These are phyloP conservation scores for Ursus arctos DNA, from an alignment of 2,113 vertebrate genomes.

Conservation along the genomic window DNA sequence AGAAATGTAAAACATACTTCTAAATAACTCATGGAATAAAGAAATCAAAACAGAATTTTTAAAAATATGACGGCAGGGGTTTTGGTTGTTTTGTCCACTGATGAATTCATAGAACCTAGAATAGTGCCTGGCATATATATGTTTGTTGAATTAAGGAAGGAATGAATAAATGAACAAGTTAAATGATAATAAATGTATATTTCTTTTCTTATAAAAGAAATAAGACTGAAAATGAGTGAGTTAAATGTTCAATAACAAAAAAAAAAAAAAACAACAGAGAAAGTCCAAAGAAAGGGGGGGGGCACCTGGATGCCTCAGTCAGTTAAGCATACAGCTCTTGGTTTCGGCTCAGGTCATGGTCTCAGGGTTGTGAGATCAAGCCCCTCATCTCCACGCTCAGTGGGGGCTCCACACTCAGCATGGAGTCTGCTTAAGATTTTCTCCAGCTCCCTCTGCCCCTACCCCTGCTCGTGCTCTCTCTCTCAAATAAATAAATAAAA, in stretches of 20 bases:
- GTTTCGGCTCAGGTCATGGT: background rate
- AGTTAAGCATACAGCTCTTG: background rate
- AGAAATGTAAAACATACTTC: background rate
- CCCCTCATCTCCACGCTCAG: no score
- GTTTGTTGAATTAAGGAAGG: background rate
- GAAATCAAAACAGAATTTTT: background rate
- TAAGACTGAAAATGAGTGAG: background rate
- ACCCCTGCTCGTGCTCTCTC: background rate
- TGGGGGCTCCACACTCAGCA: background rate
- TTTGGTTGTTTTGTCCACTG: background rate
- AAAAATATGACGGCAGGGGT: background rate
- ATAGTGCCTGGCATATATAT: background rate
- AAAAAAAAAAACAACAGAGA: background rate
- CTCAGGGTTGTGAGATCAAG: background rate
- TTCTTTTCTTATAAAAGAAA: constrained; percentile 33
- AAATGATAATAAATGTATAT: background rate
- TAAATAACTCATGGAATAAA: constrained; percentile 37
- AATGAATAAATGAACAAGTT: background rate
- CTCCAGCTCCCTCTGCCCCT: background rate
- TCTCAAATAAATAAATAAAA: background rate
- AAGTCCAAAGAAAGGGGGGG: background rate
- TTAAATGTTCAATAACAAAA: background rate
- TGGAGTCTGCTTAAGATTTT: background rate
- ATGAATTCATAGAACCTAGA: background rate
- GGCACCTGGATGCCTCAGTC: background rate